These are phyloP conservation scores for Ischnura elegans DNA, from an alignment of 2,888 invertebrate species.

Conservation along the genomic window DNA sequence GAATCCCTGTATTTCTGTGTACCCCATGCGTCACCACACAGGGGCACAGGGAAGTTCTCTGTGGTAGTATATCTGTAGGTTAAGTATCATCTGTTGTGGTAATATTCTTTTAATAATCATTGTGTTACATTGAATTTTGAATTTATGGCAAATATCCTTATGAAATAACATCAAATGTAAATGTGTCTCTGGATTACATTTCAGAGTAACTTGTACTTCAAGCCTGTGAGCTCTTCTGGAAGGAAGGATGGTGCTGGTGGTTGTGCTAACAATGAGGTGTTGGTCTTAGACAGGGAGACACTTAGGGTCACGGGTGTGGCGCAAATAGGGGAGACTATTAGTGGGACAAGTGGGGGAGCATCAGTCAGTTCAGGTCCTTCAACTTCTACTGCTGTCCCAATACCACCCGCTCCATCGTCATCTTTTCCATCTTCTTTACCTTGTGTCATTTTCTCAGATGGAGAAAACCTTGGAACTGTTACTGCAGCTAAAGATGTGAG, in stretches of 20 bases:
- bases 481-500: conserved; percentile 89
- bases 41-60: too few relatives aligned
- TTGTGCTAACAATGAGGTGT: conserved; percentile 76
- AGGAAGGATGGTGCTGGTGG: conserved; percentile 76
- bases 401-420: neutral
- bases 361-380: conserved; percentile 1
- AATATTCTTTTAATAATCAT: too few relatives aligned
- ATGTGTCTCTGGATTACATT: conserved; percentile 73
- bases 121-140: too few relatives aligned
- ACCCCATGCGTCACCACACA: too few relatives aligned
- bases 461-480: conserved; percentile 88
- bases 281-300: conserved; percentile 81
- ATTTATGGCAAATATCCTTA: too few relatives aligned
- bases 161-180: neutral
- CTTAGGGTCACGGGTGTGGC: conserved; percentile 79
- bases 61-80: too few relatives aligned
- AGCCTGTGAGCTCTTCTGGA: conserved; percentile 78
- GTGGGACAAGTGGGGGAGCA: conserved; percentile 58
- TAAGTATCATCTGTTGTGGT: too few relatives aligned
- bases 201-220: conserved; percentile 90
- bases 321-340: conserved; percentile 74
- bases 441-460: conserved; percentile 86
- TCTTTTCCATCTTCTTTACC: conserved; percentile 75
- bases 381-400: neutral
- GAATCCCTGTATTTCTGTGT: too few relatives aligned